These are phyloP conservation scores for Molossus molossus DNA, from an alignment of 2,797 vertebrate species.

Conservation along the genomic window DNA sequence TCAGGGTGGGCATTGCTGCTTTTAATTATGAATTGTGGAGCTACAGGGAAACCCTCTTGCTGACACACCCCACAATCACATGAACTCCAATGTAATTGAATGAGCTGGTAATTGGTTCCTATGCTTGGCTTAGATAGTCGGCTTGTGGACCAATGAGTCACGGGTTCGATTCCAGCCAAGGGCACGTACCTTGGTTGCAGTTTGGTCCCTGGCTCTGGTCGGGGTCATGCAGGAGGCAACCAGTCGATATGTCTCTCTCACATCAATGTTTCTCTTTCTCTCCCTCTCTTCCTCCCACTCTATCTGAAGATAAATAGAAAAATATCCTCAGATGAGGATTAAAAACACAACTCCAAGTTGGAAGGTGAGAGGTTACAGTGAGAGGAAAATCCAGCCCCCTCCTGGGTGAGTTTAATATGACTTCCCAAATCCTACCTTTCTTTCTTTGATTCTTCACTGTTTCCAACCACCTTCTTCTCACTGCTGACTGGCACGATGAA, in stretches of 20 bases:
- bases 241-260: too few relatives aligned
- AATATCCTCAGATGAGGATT: background rate
- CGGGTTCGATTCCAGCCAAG: too few relatives aligned
- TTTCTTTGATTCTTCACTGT: background rate
- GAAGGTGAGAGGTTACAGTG: background rate
- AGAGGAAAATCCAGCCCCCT: background rate
- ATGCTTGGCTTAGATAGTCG: background rate
- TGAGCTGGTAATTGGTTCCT: background rate
- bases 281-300: too few relatives aligned
- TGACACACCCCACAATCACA: background rate
- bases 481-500: background rate
- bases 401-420: background rate
- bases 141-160: too few relatives aligned
- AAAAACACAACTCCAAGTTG: background rate
- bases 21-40: background rate
- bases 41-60: background rate
- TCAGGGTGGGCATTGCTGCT: background rate
- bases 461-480: slow-evolving; percentile 6
- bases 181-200: too few relatives aligned
- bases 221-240: too few relatives aligned
- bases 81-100: background rate
- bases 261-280: too few relatives aligned
- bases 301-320: too few relatives aligned
- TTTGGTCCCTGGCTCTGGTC: too few relatives aligned
- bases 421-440: background rate